Base-by-base conservation (phyloP, 2,797 vertebrate genomes). In the Sebastes hubbsi region DNA sequence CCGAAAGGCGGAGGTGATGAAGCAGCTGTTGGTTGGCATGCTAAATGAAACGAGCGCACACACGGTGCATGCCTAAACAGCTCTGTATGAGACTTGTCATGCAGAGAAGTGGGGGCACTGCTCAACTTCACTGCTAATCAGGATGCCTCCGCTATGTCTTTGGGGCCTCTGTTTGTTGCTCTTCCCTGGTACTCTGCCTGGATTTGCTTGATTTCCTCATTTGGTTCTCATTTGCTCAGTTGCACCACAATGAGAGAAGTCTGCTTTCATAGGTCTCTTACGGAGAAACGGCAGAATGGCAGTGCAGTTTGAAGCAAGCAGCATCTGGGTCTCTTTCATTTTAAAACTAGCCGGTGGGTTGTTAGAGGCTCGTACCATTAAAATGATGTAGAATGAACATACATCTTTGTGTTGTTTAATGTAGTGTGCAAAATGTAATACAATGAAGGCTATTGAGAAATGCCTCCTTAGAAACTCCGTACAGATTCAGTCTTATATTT, bases 21-120 rank as follows among this genome's bases (percentile, higher is more conserved):
- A 90, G 92, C 92, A 94, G 93, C 94, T 93, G 92, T 92, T 92
- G 90, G 85, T 79, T 88, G 89, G 92, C 93, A 93, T 93, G 90
- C 91, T 91, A 93, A 95, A 92, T 89, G 89, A 91, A 84, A 89
- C 29, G 34, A 58, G 16, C 69, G 30, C 80, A 71, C 86, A 78
- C 84, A 73, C 72, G 34, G 64, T 67, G 84, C 87, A 91, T 89
- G 89, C 89, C 92, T 92, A 91, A 94, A 91, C 83, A 90, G 90
- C 87, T 83, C 87, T 87, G 85, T 88, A 83, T 87, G 91, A 87
- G 87, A 83, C 86, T 86, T 88, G 91, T 91, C 90, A 91, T 84
- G 89, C 89, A 88, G 88, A 88, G 90, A 87, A 83, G 88, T 80
- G 84, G 85, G 83, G 83, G 75, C 80, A 85, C 87, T 89, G 88